Percentiles rank a stretch among this genome's conserved stretches.
Evolutionary conservation across 2,797 vertebrate species (phyloP).

Genomic region (Mionectes olivaceus): DNA sequence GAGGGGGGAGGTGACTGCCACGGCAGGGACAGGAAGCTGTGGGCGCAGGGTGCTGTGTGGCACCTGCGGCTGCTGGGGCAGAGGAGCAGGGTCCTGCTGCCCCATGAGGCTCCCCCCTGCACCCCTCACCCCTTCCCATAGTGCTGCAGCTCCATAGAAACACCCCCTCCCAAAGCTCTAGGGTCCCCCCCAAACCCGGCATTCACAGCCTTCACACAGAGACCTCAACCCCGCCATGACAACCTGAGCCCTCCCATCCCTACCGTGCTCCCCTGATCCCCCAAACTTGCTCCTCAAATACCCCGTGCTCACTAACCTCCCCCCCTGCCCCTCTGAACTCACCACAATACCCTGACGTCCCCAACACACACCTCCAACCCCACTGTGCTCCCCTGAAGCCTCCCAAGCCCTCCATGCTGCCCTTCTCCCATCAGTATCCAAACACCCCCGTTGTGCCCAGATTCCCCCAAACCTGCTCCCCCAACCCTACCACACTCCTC

Average conservation of each 20-base stretch:
- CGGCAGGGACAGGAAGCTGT: background rate
- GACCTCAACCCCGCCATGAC: background rate
- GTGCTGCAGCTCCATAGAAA: background rate
- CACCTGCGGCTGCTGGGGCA: background rate
- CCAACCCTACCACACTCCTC: no score
- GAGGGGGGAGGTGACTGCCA: background rate
- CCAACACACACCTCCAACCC: no score
- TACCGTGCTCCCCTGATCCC: background rate
- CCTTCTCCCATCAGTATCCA: no score
- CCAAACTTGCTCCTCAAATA: background rate
- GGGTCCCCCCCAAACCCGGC: accelerated
- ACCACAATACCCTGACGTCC: background rate
- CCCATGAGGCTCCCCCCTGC: no score
- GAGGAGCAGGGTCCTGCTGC: background rate
- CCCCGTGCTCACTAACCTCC: no score
- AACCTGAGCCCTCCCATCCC: no score
- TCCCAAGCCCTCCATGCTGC: background rate
- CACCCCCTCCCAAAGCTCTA: no score
- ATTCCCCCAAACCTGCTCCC: background rate
- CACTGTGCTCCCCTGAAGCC: no score
- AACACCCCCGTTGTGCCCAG: accelerated
- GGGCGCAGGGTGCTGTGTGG: background rate
- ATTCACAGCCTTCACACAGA: background rate
- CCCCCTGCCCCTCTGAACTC: background rate
- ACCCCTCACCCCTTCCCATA: background rate